These are phyloP conservation scores for Struthio camelus DNA, from an alignment of 2,113 vertebrate genomes.

Conservation along the genomic window DNA sequence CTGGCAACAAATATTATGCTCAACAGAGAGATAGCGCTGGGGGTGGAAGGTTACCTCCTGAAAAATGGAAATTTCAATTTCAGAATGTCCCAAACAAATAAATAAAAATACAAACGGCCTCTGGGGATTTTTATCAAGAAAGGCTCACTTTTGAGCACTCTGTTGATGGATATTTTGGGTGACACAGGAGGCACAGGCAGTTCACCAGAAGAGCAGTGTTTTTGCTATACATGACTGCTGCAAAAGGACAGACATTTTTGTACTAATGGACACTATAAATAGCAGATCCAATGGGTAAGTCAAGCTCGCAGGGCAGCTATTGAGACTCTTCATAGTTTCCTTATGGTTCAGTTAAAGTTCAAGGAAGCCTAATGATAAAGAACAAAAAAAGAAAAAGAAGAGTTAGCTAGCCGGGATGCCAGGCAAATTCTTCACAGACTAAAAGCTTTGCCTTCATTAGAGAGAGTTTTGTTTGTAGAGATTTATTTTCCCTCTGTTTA, in stretches of 20 bases:
- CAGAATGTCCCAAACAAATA: background rate
- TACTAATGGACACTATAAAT: conserved; percentile 67
- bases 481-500: background rate
- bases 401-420: background rate
- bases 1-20: background rate
- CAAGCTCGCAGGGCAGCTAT: conserved; percentile 44
- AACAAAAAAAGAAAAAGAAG: background rate
- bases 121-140: conserved; percentile 3
- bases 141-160: conserved; percentile 23
- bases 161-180: conserved; percentile 68
- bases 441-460: background rate
- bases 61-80: conserved; percentile 17
- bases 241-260: conserved; percentile 51
- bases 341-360: conserved; percentile 71
- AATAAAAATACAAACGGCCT: conserved; percentile 26
- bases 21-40: background rate
- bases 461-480: background rate
- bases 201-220: conserved; percentile 19
- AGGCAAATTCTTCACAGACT: background rate
- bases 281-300: conserved; percentile 44
- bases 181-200: conserved; percentile 38
- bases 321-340: conserved; percentile 50
- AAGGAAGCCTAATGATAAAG: conserved; percentile 56
- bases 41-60: background rate
- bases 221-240: conserved; percentile 58